Evolutionary conservation across 2,888 invertebrate genomes (phyloP), one percentile per base, ranked within the genome.

Genomic region (Acleris holmiana): DNA sequence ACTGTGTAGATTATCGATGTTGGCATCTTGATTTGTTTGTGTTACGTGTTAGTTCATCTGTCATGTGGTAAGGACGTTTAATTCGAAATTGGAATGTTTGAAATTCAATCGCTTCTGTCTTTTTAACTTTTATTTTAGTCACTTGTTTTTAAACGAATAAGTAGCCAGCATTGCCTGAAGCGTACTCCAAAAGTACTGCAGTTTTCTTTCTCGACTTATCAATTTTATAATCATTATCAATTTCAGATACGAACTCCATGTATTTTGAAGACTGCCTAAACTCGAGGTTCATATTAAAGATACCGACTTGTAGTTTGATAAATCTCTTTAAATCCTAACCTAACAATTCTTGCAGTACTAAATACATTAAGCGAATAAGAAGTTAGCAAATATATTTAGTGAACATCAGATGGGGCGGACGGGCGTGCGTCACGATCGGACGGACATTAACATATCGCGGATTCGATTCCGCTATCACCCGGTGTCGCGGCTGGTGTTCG

Each of bases 381-480:
- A 44, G 55, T 64, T 46, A 60, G 65, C 49, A 46, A 60, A 60
- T 54, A 29, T 23, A 60, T 59, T 55, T 53, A 54, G 53, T 23
- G 41, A 77, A 71, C 71, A 64, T 74, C 82, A 84, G 83, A 82
- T 88, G 88, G 86, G 82, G 79, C 82, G 86, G 82, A 78, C 87
- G 88, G 90, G 90, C 91, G 91, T 91, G 91, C 85, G 86, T 90
- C 91, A 91, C 91, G 91, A 90, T 89, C 88, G 84, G 88, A 86
- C 84, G 83, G 77, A 81, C 83, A 91, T 91, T 91, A 84, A 85
- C 90, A 91, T 91, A 91, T 90, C 89, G 84, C 84, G 76, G 83
- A 76, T 86, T 86, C 83, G 88, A 89, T 89, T 88, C 84, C 80
- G 78, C 82, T 86, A 85, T 84, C 84, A 76, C 70, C 70, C 68